Percentiles rank a stretch among this genome's conserved stretches.
Conservation (phyloP, 2,888 invertebrate species). For the Alsophila aescularia region DNA sequence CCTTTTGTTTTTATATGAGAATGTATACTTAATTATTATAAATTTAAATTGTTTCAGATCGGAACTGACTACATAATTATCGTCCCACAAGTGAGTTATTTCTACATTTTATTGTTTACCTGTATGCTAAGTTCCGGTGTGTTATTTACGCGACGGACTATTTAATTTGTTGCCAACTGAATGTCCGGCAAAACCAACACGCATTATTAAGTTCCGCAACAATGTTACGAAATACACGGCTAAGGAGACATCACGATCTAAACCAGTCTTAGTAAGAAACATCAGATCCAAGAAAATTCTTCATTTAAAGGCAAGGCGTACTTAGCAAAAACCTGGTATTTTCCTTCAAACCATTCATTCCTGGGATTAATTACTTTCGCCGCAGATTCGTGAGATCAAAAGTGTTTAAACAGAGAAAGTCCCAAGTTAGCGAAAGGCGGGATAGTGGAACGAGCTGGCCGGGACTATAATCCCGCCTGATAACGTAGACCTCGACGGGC, state of each 20-base stretch:
- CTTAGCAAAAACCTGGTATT: no score
- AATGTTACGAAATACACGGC: no score
- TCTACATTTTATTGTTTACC: background rate
- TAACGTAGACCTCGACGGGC: slow-evolving; percentile 21
- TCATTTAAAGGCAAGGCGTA: no score
- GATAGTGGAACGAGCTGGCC: slow-evolving; percentile 21
- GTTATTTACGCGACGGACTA: background rate
- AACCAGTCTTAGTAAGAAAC: no score
- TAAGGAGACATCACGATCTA: no score
- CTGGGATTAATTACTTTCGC: slow-evolving; percentile 30
- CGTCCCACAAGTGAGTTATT: background rate
- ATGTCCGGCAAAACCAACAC: no score
- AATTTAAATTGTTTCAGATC: background rate
- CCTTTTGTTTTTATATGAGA: background rate
- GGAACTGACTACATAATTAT: background rate
- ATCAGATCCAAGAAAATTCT: no score
- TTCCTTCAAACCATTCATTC: slow-evolving; percentile 2
- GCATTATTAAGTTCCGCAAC: no score
- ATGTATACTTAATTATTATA: background rate
- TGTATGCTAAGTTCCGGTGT: no score
- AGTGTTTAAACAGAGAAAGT: slow-evolving; percentile 35
- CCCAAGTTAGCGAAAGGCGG: slow-evolving; percentile 29
- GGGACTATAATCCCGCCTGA: slow-evolving; percentile 32
- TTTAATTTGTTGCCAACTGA: no score
- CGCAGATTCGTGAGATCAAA: slow-evolving; percentile 25